Evolutionary conservation across 2,797 vertebrate genomes (phyloP).

Genomic region (Prionace glauca): DNA sequence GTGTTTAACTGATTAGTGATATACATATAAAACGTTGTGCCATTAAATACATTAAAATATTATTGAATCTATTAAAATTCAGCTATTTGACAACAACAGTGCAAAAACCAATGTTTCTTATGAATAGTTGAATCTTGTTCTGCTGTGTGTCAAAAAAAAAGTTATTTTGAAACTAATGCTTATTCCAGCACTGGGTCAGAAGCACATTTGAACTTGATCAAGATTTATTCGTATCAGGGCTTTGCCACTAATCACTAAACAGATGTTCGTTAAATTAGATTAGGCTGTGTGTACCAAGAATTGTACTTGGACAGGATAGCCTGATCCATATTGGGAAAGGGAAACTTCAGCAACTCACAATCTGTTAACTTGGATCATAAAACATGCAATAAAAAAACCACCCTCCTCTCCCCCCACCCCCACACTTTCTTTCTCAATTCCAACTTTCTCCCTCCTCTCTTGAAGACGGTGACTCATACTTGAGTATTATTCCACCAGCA

Average conservation of each 20-base stretch:
- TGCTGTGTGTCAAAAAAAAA: neutral
- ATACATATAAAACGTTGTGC: neutral
- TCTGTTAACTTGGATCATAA: neutral
- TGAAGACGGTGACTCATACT: constrained; percentile 29
- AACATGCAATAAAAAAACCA: neutral
- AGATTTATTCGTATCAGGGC: constrained; percentile 27
- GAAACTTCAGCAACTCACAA: constrained; percentile 2
- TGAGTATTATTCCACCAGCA: neutral
- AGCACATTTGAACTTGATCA: neutral
- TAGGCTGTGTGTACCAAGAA: neutral
- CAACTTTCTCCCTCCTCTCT: constrained; percentile 9
- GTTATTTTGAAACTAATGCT: constrained; percentile 16
- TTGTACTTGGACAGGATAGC: constrained; percentile 26
- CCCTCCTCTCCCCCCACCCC: neutral
- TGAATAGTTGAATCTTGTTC: neutral
- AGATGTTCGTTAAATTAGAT: constrained; percentile 21
- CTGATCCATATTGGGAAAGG: neutral
- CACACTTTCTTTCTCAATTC: constrained; percentile 14
- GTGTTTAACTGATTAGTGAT: neutral
- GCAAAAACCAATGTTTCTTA: neutral
- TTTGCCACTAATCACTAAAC: constrained; percentile 25
- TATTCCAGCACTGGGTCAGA: neutral
- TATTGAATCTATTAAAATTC: neutral
- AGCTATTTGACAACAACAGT: neutral
- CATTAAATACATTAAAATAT: neutral